These are phyloP conservation scores for Charina bottae DNA, from an alignment of 2,113 vertebrate species.

Conservation along the genomic window DNA sequence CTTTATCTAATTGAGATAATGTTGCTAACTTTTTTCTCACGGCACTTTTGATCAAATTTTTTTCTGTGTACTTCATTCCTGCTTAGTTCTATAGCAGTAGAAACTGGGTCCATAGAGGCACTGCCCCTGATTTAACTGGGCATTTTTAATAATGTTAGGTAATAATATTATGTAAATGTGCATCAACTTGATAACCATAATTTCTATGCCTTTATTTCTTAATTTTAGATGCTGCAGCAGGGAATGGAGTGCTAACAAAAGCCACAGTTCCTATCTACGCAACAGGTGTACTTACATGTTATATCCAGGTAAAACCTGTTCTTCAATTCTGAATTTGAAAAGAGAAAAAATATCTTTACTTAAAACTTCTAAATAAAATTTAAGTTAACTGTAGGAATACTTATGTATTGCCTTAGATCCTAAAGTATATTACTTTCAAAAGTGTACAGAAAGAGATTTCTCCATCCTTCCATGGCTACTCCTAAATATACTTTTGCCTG, in stretches of 20 bases:
- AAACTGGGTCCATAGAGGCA: neutral
- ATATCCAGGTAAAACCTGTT: conserved; percentile 87
- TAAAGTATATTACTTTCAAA: neutral
- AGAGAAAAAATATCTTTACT: neutral
- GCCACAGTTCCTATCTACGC: conserved; percentile 99
- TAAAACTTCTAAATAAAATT: neutral
- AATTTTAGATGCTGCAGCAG: conserved; percentile 84
- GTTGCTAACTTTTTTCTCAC: neutral
- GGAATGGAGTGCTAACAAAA: conserved; percentile 96
- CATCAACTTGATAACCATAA: neutral
- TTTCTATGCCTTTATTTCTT: conserved; percentile 30
- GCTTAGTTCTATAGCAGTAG: neutral
- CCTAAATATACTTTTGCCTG: neutral
- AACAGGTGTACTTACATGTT: conserved; percentile 97
- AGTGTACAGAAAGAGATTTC: neutral
- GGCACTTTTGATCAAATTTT: neutral
- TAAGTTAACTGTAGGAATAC: neutral
- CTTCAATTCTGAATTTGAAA: neutral
- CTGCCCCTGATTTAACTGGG: neutral
- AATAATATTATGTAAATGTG: neutral
- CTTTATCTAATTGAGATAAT: neutral
- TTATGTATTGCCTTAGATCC: neutral
- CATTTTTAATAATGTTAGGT: neutral
- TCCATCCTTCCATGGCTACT: neutral
- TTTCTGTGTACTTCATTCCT: neutral